These are phyloP conservation scores for Pteronotus mesoamericanus DNA, from an alignment of 2,797 vertebrate species.

Conservation along the genomic window DNA sequence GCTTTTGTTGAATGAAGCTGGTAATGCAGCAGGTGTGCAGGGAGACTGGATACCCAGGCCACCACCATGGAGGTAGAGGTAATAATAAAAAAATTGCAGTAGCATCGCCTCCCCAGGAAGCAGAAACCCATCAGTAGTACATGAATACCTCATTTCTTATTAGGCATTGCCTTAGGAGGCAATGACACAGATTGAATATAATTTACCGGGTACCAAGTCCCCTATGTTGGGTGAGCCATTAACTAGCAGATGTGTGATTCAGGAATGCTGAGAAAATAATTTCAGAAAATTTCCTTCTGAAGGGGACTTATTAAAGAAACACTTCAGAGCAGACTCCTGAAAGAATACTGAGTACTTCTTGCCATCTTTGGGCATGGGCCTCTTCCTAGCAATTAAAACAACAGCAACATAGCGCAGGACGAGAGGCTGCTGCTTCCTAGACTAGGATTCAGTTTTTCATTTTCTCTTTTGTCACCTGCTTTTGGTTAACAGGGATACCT, in stretches of 20 bases:
- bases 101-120: neutral
- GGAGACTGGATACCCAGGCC: neutral
- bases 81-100: neutral
- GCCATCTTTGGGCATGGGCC: neutral
- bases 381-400: neutral
- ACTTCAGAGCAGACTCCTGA: neutral
- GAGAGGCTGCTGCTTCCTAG: neutral
- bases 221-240: neutral
- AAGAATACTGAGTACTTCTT: neutral
- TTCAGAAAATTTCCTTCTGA: neutral
- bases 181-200: neutral
- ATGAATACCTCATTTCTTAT: neutral
- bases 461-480: neutral
- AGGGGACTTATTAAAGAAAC: neutral
- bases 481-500: neutral
- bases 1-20: neutral
- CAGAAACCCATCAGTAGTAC: neutral
- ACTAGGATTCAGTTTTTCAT: neutral
- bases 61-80: neutral
- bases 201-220: neutral
- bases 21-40: constrained; percentile 52
- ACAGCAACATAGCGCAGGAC: neutral
- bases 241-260: neutral
- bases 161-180: neutral
- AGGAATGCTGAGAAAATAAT: neutral